Base-by-base conservation (phyloP, 2,113 vertebrate genomes). In the Cepphus grylle region DNA sequence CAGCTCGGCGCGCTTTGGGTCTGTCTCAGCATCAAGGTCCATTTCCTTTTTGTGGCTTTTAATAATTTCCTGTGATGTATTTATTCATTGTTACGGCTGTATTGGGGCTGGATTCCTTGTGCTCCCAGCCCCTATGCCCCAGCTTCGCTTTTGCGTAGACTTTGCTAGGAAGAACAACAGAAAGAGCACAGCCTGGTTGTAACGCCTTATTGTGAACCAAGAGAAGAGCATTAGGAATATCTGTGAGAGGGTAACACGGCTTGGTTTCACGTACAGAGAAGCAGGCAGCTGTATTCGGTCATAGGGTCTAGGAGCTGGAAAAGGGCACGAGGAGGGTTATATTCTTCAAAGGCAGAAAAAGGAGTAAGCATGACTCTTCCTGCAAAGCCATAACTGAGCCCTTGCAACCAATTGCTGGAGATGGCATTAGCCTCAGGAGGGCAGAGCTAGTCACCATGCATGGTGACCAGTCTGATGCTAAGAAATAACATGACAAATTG, bases 31-130 rank as follows among this genome's bases (percentile, higher is more conserved):
- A 38, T 65, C 78, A 0, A 58, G 74, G 65, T 89, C 95, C 84
- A 5, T 96, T 97, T 96, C 84, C 93, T 93, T 94, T 94, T 27
- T 55, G 89, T 73, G 89, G 81, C 81, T 95, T 96, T 85, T 90
- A 93, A 95, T 94, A 62, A 82, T 95, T 96, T 97, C 95, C 94
- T 93, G 86, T 91, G 81, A 80, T 89, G 81, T 49, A 72, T 85
- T 95, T 72, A 50, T 78, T 90, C 78, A 45, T 94, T 92, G 91
- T 94, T 81, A 81, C 0, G 5, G 65, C 66, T 22, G 2, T 74
- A 47, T 89, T 2, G 1, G 40, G 58, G 58, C 81, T 81, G 84
- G 66, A 72, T 70, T 85, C 93, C 74, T 73, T 89, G 55, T 52
- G 78, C 62, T 91, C 38, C 80, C 70, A 42, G 18, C 56, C 72